Percentiles rank a stretch among this genome's conserved stretches.
These are phyloP conservation scores for Pyrocoelia pectoralis DNA, from an alignment of 2,888 invertebrate genomes.

Conservation along the genomic window DNA sequence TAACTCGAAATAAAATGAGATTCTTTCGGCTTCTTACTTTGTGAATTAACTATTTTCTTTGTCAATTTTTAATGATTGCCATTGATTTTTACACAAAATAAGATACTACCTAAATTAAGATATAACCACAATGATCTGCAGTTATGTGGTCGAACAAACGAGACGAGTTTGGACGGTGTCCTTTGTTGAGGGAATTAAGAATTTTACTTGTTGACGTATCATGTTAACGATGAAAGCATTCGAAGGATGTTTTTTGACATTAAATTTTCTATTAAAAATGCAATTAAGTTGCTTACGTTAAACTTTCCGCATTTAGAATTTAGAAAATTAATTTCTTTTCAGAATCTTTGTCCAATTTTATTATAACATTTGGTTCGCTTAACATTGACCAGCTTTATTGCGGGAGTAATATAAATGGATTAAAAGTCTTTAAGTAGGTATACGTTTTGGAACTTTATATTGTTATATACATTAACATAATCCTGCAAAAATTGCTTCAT, in stretches of 20 bases:
- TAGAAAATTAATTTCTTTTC: no score
- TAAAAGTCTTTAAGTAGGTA: no score
- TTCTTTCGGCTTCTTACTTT: conserved; percentile 32
- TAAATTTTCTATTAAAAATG: not conserved
- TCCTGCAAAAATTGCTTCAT: no score
- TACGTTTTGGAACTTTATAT: no score
- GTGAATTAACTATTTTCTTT: conserved; percentile 34
- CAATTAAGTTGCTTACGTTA: not conserved
- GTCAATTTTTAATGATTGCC: conserved; percentile 26
- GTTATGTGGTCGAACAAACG: conserved; percentile 19
- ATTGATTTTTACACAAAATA: conserved; percentile 28
- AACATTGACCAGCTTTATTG: no score
- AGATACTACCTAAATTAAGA: conserved; percentile 25
- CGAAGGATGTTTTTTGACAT: not conserved
- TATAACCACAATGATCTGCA: conserved; percentile 27
- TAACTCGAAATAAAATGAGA: conserved; percentile 34
- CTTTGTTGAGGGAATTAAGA: conserved; percentile 10
- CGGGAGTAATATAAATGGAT: no score
- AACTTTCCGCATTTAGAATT: no score
- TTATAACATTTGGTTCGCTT: no score
- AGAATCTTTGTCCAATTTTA: no score
- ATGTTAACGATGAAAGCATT: not conserved
- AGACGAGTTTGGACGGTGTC: conserved; percentile 9
- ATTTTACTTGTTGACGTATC: conserved; percentile 6
- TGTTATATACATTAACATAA: no score